phyloP scores from a whole-genome alignment of 2,888 invertebrate genomes.

The Gonocerus acuteangulatus region DNA sequence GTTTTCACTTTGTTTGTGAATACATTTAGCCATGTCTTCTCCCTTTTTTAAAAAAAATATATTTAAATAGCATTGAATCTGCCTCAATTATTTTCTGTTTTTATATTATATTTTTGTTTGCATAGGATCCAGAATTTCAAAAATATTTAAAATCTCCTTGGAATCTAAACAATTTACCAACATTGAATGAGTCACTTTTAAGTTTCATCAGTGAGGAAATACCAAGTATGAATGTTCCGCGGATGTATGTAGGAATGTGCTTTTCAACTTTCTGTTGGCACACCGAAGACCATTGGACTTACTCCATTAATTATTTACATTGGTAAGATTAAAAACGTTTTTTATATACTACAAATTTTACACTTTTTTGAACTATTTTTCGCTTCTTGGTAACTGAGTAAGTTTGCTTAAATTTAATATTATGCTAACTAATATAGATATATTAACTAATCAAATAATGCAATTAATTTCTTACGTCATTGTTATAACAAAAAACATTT shows the following conservation, averaged over 20 bases:
- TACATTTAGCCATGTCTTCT: too few relatives aligned
- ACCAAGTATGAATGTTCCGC: conserved; percentile 87
- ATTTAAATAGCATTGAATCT: too few relatives aligned
- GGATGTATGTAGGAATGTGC: conserved; percentile 99
- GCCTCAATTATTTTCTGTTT: too few relatives aligned
- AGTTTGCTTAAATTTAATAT: too few relatives aligned
- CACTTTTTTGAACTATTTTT: background rate
- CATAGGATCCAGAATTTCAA: conserved; percentile 32
- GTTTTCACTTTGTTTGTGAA: too few relatives aligned
- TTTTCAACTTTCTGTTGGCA: conserved; percentile 99
- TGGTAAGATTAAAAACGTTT: conserved; percentile 62
- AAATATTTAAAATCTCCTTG: conserved; percentile 88
- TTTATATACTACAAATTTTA: background rate
- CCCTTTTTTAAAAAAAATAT: too few relatives aligned
- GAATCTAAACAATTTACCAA: conserved; percentile 97
- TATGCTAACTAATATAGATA: background rate
- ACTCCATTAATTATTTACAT: conserved; percentile 98
- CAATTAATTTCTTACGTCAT: too few relatives aligned
- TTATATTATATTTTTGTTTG: background rate
- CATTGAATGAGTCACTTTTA: conserved; percentile 86
- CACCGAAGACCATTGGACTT: conserved; percentile 99
- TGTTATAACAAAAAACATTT: too few relatives aligned
- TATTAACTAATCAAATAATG: too few relatives aligned
- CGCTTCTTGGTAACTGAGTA: too few relatives aligned
- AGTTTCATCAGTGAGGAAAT: conserved; percentile 96